These are phyloP conservation scores for Eriosoma lanigerum DNA, from an alignment of 1,140 invertebrate species.

Conservation along the genomic window DNA sequence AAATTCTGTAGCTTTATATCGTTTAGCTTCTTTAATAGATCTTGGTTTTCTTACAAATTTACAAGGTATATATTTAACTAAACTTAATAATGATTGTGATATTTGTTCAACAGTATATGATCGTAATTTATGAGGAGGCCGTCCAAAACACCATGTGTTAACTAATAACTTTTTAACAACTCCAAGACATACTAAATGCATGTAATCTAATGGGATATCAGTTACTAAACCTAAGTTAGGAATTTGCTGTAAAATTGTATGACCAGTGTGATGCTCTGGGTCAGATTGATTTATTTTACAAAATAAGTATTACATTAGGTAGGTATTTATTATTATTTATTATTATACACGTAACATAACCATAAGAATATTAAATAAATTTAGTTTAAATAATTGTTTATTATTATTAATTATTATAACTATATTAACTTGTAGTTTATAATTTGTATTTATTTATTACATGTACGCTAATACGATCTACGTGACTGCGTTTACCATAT, in stretches of 20 bases:
- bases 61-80: background rate
- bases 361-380: no score
- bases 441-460: no score
- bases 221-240: slow-evolving; percentile 7
- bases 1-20: no score
- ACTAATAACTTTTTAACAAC: slow-evolving; percentile 23
- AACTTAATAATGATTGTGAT: background rate
- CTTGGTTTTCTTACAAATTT: slow-evolving; percentile 7
- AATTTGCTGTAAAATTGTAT: background rate
- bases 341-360: no score
- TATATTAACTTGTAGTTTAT: no score
- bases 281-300: slow-evolving; percentile 22
- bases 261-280: slow-evolving; percentile 7
- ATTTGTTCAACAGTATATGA: background rate
- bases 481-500: no score
- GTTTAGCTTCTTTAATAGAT: no score
- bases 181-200: background rate
- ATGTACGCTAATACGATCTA: no score
- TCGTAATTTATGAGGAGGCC: background rate
- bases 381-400: no score
- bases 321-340: no score
- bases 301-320: no score
- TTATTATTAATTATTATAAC: no score
- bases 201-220: background rate
- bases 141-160: slow-evolving; percentile 18